These are phyloP conservation scores for Brachionus calyciflorus DNA, from an alignment of 1,140 invertebrate genomes.

Conservation along the genomic window DNA sequence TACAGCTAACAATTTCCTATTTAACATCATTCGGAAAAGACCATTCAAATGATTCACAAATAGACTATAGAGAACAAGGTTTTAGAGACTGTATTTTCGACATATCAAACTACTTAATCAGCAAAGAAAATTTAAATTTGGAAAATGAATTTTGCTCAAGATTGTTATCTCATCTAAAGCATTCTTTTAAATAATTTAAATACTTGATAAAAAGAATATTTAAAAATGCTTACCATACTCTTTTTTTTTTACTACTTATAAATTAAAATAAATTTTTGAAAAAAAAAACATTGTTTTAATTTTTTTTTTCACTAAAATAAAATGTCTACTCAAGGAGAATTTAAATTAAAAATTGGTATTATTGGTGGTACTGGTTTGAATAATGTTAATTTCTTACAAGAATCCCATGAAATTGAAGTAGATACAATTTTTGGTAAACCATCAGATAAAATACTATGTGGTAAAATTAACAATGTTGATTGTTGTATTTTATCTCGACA, in stretches of 20 bases:
- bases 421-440: conserved; percentile 79
- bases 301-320: background rate
- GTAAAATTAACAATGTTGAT: conserved; percentile 71
- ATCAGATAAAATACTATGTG: conserved; percentile 72
- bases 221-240: too few relatives aligned
- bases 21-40: background rate
- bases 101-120: conserved; percentile 1
- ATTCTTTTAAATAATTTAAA: conserved; percentile 25
- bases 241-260: too few relatives aligned
- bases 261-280: too few relatives aligned
- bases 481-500: conserved; percentile 77
- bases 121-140: background rate
- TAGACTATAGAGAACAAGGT: conserved; percentile 3
- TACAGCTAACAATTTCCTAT: background rate
- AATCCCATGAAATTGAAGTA: conserved; percentile 66
- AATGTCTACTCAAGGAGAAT: conserved; percentile 13
- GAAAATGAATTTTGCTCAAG: background rate
- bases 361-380: conserved; percentile 90
- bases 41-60: background rate
- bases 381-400: conserved; percentile 75
- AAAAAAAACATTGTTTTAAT: background rate
- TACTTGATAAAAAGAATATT: too few relatives aligned
- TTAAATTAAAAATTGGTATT: conserved; percentile 69
- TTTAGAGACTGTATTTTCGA: conserved; percentile 28
- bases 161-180: conserved; percentile 20